Evolutionary conservation across 2,888 invertebrate genomes (phyloP).

Genomic region (Andrena hattorfiana): DNA sequence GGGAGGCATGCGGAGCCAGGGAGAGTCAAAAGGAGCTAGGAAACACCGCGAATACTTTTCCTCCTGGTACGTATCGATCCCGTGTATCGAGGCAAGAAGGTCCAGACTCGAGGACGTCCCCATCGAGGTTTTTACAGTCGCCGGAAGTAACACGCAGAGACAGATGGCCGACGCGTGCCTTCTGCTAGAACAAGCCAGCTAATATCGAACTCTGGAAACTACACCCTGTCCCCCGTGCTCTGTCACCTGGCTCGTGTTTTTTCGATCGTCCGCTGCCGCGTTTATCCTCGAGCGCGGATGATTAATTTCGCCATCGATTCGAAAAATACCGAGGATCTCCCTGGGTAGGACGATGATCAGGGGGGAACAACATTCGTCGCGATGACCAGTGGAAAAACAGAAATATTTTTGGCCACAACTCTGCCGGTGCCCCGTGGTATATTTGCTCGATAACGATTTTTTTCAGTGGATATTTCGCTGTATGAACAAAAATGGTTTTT

Average conservation of each 20-base stretch:
- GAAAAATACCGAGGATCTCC: background rate
- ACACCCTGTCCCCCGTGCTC: background rate
- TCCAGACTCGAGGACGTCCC: conserved; percentile 27
- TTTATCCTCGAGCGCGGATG: background rate
- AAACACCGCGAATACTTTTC: background rate
- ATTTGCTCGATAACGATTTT: background rate
- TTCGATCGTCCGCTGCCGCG: background rate
- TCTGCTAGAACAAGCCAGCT: conserved; percentile 68
- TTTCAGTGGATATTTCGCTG: background rate
- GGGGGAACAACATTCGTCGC: background rate
- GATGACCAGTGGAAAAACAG: background rate
- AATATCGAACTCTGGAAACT: conserved; percentile 60
- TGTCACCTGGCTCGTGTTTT: conserved; percentile 2
- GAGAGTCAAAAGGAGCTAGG: background rate
- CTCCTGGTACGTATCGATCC: conserved; percentile 43
- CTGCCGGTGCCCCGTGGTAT: background rate
- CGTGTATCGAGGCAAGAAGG: conserved; percentile 47
- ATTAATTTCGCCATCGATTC: conserved; percentile 16
- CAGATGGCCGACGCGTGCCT: conserved; percentile 73
- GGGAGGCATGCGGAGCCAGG: background rate
- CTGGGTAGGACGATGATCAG: background rate
- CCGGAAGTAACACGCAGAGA: conserved; percentile 57
- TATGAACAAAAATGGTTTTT: conserved; percentile 30
- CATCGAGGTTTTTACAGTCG: conserved; percentile 43
- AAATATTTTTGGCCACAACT: background rate